Conservation (phyloP, 30 jellyfish, hydroid and myxozoan species). For the Cassiopea andromeda region DNA sequence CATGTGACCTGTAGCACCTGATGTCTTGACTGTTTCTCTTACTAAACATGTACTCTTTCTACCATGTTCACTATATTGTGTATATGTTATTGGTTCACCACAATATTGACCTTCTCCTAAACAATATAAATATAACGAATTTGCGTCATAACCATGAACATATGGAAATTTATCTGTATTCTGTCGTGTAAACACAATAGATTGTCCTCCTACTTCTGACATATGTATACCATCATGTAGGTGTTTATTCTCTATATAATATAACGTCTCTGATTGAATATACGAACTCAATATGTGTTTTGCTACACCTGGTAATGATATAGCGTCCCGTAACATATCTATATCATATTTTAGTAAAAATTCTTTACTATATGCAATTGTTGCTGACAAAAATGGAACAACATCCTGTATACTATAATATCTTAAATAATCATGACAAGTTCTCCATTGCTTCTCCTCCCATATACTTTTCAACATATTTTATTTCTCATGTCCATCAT, state of each 20-base stretch:
- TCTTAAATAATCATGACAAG: background rate
- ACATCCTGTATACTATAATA: background rate
- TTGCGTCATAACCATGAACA: background rate
- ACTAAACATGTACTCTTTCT: too few relatives aligned
- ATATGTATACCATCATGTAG: background rate
- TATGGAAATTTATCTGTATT: background rate
- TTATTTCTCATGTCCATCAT: background rate
- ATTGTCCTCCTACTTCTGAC: constrained; percentile 25
- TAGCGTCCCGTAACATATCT: background rate
- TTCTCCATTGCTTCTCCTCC: background rate
- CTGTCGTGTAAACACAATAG: background rate
- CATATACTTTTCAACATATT: background rate
- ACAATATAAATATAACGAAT: background rate
- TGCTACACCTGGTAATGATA: constrained; percentile 5
- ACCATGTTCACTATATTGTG: too few relatives aligned
- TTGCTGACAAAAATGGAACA: background rate
- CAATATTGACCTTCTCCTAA: background rate
- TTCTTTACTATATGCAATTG: background rate
- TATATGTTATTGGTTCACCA: background rate
- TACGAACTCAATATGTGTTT: background rate
- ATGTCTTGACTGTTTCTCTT: too few relatives aligned
- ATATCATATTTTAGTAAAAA: background rate
- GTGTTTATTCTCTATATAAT: background rate
- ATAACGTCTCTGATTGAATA: background rate
- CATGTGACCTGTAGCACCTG: too few relatives aligned